Evolutionary conservation across 2,113 vertebrate genomes (phyloP).

Genomic region (Siniperca knerii): DNA sequence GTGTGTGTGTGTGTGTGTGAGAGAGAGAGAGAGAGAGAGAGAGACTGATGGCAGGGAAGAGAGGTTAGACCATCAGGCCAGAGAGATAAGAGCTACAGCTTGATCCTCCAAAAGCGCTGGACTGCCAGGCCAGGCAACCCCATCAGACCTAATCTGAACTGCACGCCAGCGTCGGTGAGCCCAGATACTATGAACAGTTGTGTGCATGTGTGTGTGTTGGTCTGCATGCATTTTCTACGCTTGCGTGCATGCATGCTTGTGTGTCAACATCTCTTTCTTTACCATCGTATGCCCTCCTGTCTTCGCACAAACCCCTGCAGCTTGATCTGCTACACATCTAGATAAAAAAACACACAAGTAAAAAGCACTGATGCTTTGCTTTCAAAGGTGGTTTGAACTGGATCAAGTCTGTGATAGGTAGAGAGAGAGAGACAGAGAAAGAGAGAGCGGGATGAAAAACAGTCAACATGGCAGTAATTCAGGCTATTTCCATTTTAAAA

Average conservation of each 20-base stretch:
- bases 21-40: neutral
- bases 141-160: constrained; percentile 44
- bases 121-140: constrained; percentile 40
- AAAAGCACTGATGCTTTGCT: constrained; percentile 12
- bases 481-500: constrained; percentile 27
- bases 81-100: constrained; percentile 63
- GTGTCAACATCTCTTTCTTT: constrained; percentile 15
- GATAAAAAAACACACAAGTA: neutral
- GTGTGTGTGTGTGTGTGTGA: constrained; percentile 5
- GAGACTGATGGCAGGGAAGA: constrained; percentile 42
- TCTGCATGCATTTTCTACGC: neutral
- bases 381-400: constrained; percentile 25
- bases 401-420: neutral
- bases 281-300: neutral
- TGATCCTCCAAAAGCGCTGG: constrained; percentile 56
- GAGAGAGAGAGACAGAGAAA: neutral
- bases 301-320: neutral
- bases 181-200: neutral
- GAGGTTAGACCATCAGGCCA: constrained; percentile 64
- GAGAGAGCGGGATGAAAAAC: neutral
- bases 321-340: neutral
- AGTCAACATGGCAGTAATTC: neutral
- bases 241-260: neutral
- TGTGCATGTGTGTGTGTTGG: neutral
- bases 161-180: constrained; percentile 21